phyloP scores from a whole-genome alignment of 2,797 vertebrate genomes.

The Hylomyscus alleni region DNA sequence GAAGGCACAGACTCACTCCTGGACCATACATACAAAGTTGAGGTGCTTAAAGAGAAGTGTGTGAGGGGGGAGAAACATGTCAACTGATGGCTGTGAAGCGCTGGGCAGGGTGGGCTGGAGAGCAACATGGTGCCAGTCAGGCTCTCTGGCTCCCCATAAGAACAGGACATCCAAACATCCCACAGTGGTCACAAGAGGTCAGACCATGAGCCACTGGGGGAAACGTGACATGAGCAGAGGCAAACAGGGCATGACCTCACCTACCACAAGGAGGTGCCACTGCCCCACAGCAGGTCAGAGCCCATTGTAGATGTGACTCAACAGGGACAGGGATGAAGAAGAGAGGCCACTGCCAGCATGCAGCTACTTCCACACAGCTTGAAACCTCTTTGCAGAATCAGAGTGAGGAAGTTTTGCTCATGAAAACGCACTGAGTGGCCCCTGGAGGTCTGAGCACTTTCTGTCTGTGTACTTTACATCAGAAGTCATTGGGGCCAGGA shows the following conservation, averaged over 20 bases:
- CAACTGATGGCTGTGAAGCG: background rate
- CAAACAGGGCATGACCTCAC: background rate
- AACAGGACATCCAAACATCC: background rate
- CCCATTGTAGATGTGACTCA: background rate
- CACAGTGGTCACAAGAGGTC: background rate
- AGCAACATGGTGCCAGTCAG: background rate
- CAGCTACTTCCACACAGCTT: background rate
- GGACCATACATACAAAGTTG: background rate
- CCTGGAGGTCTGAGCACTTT: background rate
- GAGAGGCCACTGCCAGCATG: background rate
- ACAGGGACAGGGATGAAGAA: background rate
- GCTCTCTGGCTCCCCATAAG: background rate
- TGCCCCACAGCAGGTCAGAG: background rate
- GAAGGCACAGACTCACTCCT: background rate
- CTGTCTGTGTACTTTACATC: background rate
- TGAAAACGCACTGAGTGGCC: background rate
- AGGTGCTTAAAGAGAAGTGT: background rate
- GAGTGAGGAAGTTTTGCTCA: rapidly evolving
- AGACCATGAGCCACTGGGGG: background rate
- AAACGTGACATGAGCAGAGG: background rate
- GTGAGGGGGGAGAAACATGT: too few relatives aligned
- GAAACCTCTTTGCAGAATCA: background rate
- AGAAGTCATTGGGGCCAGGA: background rate
- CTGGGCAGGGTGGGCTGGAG: background rate
- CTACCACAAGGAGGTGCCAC: background rate